Percentiles rank a stretch among this genome's conserved stretches.
Conservation (phyloP, 2,797 vertebrate species). For the Melanogrammus aeglefinus region DNA sequence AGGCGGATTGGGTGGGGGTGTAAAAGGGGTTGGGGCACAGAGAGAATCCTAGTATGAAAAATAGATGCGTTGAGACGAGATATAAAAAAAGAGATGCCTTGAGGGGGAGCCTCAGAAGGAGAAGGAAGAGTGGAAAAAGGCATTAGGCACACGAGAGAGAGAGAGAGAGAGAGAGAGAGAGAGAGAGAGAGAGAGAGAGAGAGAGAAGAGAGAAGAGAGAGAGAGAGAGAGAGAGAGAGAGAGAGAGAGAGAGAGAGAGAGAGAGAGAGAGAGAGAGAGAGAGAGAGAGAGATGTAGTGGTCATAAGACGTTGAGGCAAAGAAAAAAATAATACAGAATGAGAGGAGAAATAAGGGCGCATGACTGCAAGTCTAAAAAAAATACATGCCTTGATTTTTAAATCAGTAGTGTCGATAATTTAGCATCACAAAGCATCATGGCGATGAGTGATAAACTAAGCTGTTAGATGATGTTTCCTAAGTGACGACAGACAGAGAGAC, state of each 20-base stretch:
- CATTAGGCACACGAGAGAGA: background rate
- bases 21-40: background rate
- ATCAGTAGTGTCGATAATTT: too few species aligned
- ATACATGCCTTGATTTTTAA: too few species aligned
- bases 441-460: too few species aligned
- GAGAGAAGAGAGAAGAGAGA: background rate
- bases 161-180: background rate
- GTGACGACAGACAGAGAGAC: too few species aligned
- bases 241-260: background rate
- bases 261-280: background rate
- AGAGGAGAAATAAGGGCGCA: background rate
- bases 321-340: background rate
- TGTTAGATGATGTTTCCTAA: too few species aligned
- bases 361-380: too few species aligned
- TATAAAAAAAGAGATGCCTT: background rate
- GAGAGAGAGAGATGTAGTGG: background rate
- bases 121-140: background rate
- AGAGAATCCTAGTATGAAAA: background rate
- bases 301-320: background rate
- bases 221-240: background rate
- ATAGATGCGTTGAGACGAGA: background rate
- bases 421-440: too few species aligned
- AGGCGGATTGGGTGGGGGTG: background rate
- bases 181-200: background rate
- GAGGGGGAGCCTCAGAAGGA: background rate